These are phyloP conservation scores for Clarias fuscus DNA, from an alignment of 2,797 vertebrate genomes.

Conservation along the genomic window DNA sequence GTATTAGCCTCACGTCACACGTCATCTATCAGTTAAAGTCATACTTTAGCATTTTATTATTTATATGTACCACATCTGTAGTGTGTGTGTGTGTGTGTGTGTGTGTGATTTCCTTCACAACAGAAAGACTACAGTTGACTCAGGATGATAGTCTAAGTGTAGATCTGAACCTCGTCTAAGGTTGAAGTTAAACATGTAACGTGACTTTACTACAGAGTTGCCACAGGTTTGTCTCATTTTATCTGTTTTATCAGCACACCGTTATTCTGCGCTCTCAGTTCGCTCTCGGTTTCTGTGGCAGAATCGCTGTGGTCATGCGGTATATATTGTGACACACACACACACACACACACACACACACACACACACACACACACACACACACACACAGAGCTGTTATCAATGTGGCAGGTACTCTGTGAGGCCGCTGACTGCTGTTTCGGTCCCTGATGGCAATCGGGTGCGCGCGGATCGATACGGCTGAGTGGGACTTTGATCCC, in stretches of 20 bases:
- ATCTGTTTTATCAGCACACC: background rate
- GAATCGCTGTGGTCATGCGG: no score
- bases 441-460: slow-evolving; percentile 69
- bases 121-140: background rate
- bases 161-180: background rate
- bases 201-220: no score
- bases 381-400: slow-evolving; percentile 54
- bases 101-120: background rate
- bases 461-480: slow-evolving; percentile 67
- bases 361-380: slow-evolving; percentile 37
- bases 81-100: background rate
- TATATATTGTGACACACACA: background rate
- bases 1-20: slow-evolving; percentile 57
- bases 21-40: slow-evolving; percentile 60
- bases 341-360: slow-evolving; percentile 41
- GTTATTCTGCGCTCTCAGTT: background rate
- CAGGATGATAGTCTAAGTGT: background rate
- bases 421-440: slow-evolving; percentile 62
- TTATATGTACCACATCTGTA: slow-evolving; percentile 3
- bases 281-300: background rate
- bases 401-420: slow-evolving; percentile 55
- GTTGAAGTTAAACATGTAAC: no score
- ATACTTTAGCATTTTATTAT: slow-evolving; percentile 35
- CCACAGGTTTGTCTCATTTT: background rate
- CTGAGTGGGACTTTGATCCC: slow-evolving; percentile 69